Base-by-base conservation (phyloP, 2,888 invertebrate species). In the Cacoxenus indagator region DNA sequence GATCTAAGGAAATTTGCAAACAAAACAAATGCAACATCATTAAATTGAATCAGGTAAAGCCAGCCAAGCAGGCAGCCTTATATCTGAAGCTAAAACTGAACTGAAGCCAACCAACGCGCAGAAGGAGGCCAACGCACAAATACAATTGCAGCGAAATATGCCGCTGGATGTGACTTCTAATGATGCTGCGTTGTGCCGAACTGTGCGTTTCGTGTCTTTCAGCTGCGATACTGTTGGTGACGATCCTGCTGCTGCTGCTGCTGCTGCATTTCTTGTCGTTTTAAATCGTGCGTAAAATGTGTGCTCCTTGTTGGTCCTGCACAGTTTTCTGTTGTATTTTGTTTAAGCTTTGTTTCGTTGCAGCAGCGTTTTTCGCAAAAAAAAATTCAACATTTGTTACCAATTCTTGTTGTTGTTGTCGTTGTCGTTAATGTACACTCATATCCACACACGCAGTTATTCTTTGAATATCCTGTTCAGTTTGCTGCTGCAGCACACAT, bases 391-490 rank as follows among this genome's bases (percentile, higher is more conserved):
- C 72, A 65, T 55, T 62, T 62, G 61, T 62, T 62, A 43, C 61
- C 45, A 29, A 17, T 57, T 57, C 6, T 26, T 72, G 26, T 45
- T 19, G 3, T 46, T 46, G 17, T 54, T 31, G 9, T 61, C 31
- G 72, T 68, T 72, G 26, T 37, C 24, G 22, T 46, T 46, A 17
- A 43, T n/a, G 5, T 8, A 45, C 45, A 45, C 19, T 2, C 51
- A 68, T 45, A 57, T 17, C 45, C 22, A 61, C 66, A 59, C 64
- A 67, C 51, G 51, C 77, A 83, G 79, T 82, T 81, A 82, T 71
- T 75, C 77, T 73, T 81, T 82, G 81, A 82, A 81, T n/a, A 43
- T 51, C 51, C 8, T n/a, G n/a, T n/a, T n/a, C n/a, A n/a, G 75
- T 69, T 14, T 37, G 54, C 65, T 46, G 54, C n/a, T 26, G 9